phyloP scores from a whole-genome alignment of 2,888 invertebrate genomes.

The Mellilla xanthometata region DNA sequence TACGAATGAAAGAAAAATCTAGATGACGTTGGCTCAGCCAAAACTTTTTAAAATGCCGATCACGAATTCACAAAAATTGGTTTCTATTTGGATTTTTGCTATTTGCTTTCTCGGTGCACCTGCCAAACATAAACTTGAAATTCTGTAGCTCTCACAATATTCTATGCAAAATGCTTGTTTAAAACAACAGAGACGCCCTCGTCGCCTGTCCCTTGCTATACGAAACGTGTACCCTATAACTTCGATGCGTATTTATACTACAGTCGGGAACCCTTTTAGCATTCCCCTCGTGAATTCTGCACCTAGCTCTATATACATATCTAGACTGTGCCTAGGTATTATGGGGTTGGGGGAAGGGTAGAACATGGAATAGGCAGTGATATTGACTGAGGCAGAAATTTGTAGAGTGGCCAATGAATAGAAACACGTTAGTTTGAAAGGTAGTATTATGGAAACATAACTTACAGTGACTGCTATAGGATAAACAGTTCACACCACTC shows the following conservation, averaged over 20 bases:
- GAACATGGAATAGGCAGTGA: no score
- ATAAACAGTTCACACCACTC: no score
- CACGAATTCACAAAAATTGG: no score
- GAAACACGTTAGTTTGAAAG: no score
- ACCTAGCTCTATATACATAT: constrained; percentile 49
- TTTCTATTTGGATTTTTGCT: not conserved
- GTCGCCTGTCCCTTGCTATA: constrained; percentile 43
- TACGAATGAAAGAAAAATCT: no score
- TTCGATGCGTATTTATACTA: constrained; percentile 60
- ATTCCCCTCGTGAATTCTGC: constrained; percentile 73
- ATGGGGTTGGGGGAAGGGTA: constrained; percentile 47
- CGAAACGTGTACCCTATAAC: constrained; percentile 43
- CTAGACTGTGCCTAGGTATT: constrained; percentile 68
- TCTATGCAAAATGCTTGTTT: constrained; percentile 47
- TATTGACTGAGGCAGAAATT: no score
- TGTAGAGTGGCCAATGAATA: no score
- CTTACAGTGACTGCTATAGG: no score
- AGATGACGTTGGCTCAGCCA: no score
- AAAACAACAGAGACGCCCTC: constrained; percentile 47
- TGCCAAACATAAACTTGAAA: constrained; percentile 8
- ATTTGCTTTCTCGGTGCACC: constrained; percentile 1
- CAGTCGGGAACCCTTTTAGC: constrained; percentile 70
- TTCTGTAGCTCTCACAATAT: constrained; percentile 16
- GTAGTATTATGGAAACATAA: no score
- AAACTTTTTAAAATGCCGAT: no score